A percentile compares a stretch with the other conserved stretches of the same genome.
Conservation (phyloP, 2,888 invertebrate species). For the Ennomos quercinarius region DNA sequence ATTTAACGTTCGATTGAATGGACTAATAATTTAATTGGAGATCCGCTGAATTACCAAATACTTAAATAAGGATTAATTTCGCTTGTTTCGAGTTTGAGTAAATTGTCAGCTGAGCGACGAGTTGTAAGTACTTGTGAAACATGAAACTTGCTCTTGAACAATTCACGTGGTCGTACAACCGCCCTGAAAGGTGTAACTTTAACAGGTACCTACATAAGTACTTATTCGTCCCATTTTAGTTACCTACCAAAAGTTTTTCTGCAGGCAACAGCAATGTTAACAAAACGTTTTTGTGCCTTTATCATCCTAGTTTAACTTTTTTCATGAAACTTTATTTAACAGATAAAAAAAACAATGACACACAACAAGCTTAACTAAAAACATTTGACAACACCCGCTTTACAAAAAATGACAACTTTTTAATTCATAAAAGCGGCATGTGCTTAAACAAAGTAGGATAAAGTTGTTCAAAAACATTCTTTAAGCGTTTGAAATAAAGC, state of each 20-base stretch:
- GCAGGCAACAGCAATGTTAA: too few relatives aligned
- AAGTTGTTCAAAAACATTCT: constrained; percentile 18
- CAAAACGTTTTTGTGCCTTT: too few relatives aligned
- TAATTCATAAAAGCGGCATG: constrained; percentile 37
- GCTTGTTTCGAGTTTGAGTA: constrained; percentile 2
- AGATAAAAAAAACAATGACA: constrained; percentile 8
- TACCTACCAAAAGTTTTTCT: background rate
- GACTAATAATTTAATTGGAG: background rate
- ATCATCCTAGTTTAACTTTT: too few relatives aligned
- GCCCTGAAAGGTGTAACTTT: background rate
- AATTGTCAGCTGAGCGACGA: background rate
- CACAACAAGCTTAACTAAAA: constrained; percentile 16
- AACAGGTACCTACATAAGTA: too few relatives aligned
- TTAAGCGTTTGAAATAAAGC: constrained; percentile 39
- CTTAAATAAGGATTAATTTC: background rate
- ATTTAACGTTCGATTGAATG: constrained; percentile 1
- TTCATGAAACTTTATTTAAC: constrained; percentile 1
- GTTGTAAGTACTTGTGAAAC: constrained; percentile 5
- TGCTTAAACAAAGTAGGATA: constrained; percentile 19
- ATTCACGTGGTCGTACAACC: constrained; percentile 8
- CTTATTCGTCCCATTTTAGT: background rate
- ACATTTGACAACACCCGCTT: constrained; percentile 22
- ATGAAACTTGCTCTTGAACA: constrained; percentile 11
- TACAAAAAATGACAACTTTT: constrained; percentile 34
- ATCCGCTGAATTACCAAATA: background rate